Percentiles rank a stretch among this genome's conserved stretches.
phyloP scores from a whole-genome alignment of 2,888 invertebrate species.

The Lottia gigantea region DNA sequence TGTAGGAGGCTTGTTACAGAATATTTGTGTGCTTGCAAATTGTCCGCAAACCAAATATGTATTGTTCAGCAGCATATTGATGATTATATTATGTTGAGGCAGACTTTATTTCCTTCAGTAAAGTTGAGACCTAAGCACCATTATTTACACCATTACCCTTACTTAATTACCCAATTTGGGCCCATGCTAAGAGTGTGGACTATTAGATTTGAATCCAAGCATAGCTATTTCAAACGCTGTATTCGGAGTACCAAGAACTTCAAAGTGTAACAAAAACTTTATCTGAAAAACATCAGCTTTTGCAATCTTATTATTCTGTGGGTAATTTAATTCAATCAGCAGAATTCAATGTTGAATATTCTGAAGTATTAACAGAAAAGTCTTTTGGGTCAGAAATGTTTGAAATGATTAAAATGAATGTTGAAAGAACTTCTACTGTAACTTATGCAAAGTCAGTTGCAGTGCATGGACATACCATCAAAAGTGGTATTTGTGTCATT shows the following conservation, averaged over 20 bases:
- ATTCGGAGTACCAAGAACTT: background rate
- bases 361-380: constrained; percentile 1
- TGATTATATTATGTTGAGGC: background rate
- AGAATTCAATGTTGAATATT: background rate
- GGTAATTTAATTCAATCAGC: background rate
- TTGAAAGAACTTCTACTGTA: constrained; percentile 3
- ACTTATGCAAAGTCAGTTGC: background rate
- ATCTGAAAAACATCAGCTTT: background rate
- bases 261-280: background rate
- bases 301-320: background rate
- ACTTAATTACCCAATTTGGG: background rate
- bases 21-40: constrained; percentile 17
- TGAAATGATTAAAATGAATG: constrained; percentile 1
- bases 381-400: constrained; percentile 5
- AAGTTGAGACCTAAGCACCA: background rate
- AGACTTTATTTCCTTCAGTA: background rate
- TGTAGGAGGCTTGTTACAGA: constrained; percentile 9
- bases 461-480: constrained; percentile 3
- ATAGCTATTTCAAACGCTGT: background rate
- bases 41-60: background rate
- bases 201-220: constrained; percentile 5
- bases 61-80: constrained; percentile 10
- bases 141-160: background rate
- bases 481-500: constrained; percentile 5
- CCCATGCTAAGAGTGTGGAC: background rate